These are phyloP conservation scores for Mohoua ochrocephala DNA, from an alignment of 2,113 vertebrate species.

Conservation along the genomic window DNA sequence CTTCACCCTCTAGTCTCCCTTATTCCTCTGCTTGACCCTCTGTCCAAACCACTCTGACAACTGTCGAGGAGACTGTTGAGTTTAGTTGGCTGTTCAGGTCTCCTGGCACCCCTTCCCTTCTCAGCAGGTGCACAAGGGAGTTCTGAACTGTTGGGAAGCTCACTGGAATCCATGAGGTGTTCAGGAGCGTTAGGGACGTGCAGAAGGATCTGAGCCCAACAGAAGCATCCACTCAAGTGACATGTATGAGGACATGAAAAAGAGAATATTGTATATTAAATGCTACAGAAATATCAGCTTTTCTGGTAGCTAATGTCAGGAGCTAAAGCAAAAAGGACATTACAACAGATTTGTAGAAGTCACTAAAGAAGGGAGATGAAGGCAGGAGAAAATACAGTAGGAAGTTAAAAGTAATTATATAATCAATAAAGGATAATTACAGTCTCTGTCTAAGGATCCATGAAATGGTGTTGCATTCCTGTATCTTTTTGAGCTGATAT, in stretches of 20 bases:
- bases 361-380: not conserved
- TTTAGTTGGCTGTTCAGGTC: not conserved
- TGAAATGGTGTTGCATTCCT: not conserved
- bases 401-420: not conserved
- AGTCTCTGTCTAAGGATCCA: not conserved
- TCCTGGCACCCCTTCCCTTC: not conserved
- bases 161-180: not conserved
- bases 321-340: not conserved
- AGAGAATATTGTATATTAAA: not conserved
- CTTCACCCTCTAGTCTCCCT: not conserved
- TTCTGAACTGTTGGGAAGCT: not conserved
- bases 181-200: not conserved
- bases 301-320: not conserved
- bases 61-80: not conserved
- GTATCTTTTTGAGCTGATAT: not conserved
- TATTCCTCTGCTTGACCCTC: not conserved
- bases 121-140: not conserved
- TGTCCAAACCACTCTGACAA: not conserved
- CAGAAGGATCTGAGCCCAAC: not conserved
- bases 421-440: not conserved
- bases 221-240: not conserved
- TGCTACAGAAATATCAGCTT: not conserved
- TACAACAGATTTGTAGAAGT: not conserved
- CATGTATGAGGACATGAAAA: not conserved
- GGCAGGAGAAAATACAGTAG: not conserved